Conservation (phyloP, 2,113 vertebrate genomes). For the Odobenus rosmarus region DNA sequence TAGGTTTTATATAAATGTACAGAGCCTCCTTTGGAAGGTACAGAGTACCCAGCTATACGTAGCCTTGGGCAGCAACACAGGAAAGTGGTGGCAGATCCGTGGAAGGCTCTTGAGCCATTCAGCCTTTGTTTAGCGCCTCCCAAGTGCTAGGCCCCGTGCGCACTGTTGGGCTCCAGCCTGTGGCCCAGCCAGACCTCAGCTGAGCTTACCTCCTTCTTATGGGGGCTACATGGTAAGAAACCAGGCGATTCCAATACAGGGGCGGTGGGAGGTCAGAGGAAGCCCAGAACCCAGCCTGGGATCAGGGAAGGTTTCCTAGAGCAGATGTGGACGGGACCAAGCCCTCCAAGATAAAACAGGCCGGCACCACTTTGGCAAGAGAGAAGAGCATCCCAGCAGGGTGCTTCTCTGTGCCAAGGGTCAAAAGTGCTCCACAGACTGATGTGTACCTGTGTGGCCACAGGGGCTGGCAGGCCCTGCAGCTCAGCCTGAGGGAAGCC, state of each 20-base stretch:
- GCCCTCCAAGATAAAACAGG: not conserved
- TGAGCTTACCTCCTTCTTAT: not conserved
- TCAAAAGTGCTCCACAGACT: not conserved
- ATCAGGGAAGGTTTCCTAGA: not conserved
- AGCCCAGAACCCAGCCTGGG: not conserved
- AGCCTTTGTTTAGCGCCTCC: not conserved
- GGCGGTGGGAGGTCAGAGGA: not conserved
- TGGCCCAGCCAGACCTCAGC: not conserved
- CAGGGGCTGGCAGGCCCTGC: not conserved
- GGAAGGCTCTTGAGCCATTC: not conserved
- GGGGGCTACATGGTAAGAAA: not conserved
- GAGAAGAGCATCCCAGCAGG: not conserved
- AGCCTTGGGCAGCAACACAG: not conserved
- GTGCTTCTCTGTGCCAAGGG: not conserved
- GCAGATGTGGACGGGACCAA: not conserved
- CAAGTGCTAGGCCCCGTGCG: not conserved
- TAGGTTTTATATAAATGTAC: slow-evolving; percentile 79
- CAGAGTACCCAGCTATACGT: not conserved
- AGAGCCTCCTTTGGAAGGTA: slow-evolving; percentile 71
- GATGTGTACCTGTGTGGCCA: accelerated
- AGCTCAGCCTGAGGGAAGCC: not conserved
- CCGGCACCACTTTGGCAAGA: not conserved
- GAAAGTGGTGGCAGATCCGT: not conserved
- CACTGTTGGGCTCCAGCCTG: not conserved
- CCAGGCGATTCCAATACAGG: not conserved